Percentiles rank a stretch among this genome's conserved stretches.
Evolutionary conservation across 2,797 vertebrate species (phyloP).

Genomic region (Centropyge bicolor): DNA sequence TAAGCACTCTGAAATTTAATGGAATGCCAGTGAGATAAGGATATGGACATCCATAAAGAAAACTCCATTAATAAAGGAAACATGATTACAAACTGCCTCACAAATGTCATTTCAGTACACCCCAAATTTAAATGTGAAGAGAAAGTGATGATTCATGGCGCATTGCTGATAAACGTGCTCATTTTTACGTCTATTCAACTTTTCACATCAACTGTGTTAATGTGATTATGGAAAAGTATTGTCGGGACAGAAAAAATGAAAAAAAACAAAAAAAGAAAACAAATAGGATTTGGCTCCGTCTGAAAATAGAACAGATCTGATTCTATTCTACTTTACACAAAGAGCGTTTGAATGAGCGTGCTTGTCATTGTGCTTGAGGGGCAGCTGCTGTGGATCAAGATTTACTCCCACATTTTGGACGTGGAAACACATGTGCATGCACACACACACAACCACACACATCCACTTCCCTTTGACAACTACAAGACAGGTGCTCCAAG

Average conservation of each 20-base stretch:
- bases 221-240: slow-evolving; percentile 57
- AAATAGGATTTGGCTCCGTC: slow-evolving; percentile 59
- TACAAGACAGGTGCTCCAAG: slow-evolving; percentile 66
- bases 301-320: slow-evolving; percentile 64
- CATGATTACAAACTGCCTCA: slow-evolving; percentile 62
- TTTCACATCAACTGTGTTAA: slow-evolving; percentile 52
- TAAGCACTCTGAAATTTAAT: slow-evolving; percentile 47
- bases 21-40: slow-evolving; percentile 52
- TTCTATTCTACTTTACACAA: slow-evolving; percentile 62
- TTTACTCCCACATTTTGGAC: slow-evolving; percentile 38
- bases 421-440: neutral
- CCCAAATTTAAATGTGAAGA: slow-evolving; percentile 35
- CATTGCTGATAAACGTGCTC: slow-evolving; percentile 34
- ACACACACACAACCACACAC: slow-evolving; percentile 11
- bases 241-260: slow-evolving; percentile 24
- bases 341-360: slow-evolving; percentile 46
- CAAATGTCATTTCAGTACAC: slow-evolving; percentile 62
- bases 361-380: slow-evolving; percentile 58
- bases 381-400: slow-evolving; percentile 70
- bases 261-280: slow-evolving; percentile 19
- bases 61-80: slow-evolving; percentile 74
- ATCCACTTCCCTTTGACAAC: slow-evolving; percentile 50
- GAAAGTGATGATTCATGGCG: slow-evolving; percentile 25
- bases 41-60: slow-evolving; percentile 38
- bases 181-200: slow-evolving; percentile 45